Conservation (phyloP, 2,888 invertebrate species). For the Macrophya alboannulata region DNA sequence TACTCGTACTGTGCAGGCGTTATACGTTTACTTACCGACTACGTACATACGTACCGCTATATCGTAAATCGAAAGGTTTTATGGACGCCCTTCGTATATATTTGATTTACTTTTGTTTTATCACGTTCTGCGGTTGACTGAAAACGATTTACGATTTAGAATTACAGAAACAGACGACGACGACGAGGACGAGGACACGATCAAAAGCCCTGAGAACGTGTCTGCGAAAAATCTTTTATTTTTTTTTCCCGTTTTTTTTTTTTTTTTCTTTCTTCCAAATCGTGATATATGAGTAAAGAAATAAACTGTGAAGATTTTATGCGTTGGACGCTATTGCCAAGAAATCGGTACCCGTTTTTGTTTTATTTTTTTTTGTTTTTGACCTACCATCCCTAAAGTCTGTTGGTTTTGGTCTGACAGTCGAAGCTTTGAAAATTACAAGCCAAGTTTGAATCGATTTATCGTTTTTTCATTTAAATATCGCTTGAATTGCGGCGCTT, state of each 20-base stretch:
- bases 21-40: background rate
- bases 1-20: background rate
- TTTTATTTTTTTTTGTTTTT: background rate
- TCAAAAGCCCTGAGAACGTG: background rate
- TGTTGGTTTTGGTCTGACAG: background rate
- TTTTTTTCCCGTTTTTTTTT: background rate
- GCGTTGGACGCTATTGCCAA: background rate
- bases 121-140: slow-evolving; percentile 38
- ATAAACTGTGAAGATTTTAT: background rate
- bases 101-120: slow-evolving; percentile 21
- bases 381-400: no score
- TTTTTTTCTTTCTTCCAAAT: background rate
- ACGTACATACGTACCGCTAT: background rate
- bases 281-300: background rate
- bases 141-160: slow-evolving; percentile 17
- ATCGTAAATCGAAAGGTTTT: slow-evolving; percentile 18
- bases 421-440: background rate
- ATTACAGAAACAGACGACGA: slow-evolving; percentile 13
- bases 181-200: background rate
- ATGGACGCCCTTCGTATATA: slow-evolving; percentile 32
- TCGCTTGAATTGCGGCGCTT: background rate
- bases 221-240: background rate
- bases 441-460: background rate
- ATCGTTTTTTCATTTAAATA: background rate
- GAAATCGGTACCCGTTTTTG: background rate